Base-by-base conservation (phyloP, 2,888 invertebrate genomes). In the Scaptomyza cyrtandrae region DNA sequence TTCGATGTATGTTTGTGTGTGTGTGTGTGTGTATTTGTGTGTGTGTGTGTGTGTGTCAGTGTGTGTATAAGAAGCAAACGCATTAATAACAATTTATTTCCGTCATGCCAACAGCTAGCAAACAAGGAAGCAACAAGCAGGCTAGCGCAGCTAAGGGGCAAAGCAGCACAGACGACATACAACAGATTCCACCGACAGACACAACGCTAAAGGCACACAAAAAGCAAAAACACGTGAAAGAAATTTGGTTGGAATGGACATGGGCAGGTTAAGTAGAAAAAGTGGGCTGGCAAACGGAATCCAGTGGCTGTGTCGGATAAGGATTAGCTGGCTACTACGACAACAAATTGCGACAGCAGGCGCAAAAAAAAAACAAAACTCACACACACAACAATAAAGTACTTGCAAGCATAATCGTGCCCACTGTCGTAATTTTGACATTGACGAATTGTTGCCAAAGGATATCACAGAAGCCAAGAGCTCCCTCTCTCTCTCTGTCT, bases 21-120 rank as follows among this genome's bases (percentile, higher is more conserved):
- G n/a, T 14, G 16, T 39, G 16, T 16, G 39, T 41, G 16, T 41
- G n/a, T n/a, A n/a, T n/a, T n/a, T n/a, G n/a, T 37, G 37, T 39
- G 14, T 14, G 39, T 39, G 14, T 19, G 24, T 61, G n/a, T 14
- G 16, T 39, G 16, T 16, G 39, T 41, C n/a, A n/a, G 16, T 41
- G 14, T 16, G 10, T 41, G 41, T 31, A 19, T 64, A 61, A 50
- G 56, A 49, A 55, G 62, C 75, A 60, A 72, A 67, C 68, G 61
- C 81, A 86, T 84, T 83, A 86, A 84, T 86, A 85, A 84, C 83
- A 84, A 86, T 84, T 84, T 84, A 81, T 83, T 81, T 86, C 73
- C 74, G 65, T 66, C 69, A 50, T 77, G 71, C 59, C 56, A 50
- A 45, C 59, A 52, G 50, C 48, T 27, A 63, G 60, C 50, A 45